A percentile compares a stretch with the other conserved stretches of the same genome.
phyloP scores from a whole-genome alignment of 2,888 invertebrate genomes.

The Agonopterix arenella region DNA sequence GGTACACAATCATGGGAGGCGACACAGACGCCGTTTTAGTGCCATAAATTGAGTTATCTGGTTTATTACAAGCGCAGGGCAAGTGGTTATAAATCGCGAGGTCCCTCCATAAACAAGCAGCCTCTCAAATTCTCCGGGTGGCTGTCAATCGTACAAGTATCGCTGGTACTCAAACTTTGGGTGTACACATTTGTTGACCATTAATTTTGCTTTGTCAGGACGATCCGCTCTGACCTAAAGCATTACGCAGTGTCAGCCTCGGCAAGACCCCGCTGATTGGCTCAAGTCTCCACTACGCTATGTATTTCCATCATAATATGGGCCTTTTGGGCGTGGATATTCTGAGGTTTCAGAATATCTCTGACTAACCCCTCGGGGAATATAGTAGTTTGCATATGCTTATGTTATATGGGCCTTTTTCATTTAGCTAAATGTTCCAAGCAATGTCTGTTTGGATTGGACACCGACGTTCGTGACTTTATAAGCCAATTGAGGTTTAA shows the following conservation, averaged over 20 bases:
- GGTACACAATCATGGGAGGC: conserved; percentile 35
- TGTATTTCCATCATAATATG: background rate
- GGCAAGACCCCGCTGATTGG: background rate
- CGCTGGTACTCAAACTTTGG: conserved; percentile 1
- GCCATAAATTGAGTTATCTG: conserved; percentile 57
- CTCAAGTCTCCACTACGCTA: background rate
- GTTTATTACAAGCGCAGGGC: conserved; percentile 50
- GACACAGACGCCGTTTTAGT: conserved; percentile 38
- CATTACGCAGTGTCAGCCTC: background rate
- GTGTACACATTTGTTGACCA: background rate
- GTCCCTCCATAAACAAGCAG: conserved; percentile 38
- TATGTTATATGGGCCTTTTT: too few relatives aligned
- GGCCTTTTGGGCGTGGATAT: too few relatives aligned
- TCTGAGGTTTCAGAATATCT: too few relatives aligned
- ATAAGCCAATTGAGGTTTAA: too few relatives aligned
- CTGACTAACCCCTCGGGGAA: too few relatives aligned
- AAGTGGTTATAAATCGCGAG: conserved; percentile 45
- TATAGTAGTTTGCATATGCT: too few relatives aligned
- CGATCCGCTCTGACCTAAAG: background rate
- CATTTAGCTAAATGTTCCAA: too few relatives aligned
- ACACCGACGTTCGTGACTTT: too few relatives aligned
- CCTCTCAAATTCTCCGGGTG: conserved; percentile 31
- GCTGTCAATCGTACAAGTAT: conserved; percentile 42
- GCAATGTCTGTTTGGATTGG: too few relatives aligned
- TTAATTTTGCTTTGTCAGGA: background rate